Evolutionary conservation across 2,888 invertebrate genomes (phyloP), one percentile per base, ranked within the genome.

Genomic region (Scelioninae gen. 1): DNA sequence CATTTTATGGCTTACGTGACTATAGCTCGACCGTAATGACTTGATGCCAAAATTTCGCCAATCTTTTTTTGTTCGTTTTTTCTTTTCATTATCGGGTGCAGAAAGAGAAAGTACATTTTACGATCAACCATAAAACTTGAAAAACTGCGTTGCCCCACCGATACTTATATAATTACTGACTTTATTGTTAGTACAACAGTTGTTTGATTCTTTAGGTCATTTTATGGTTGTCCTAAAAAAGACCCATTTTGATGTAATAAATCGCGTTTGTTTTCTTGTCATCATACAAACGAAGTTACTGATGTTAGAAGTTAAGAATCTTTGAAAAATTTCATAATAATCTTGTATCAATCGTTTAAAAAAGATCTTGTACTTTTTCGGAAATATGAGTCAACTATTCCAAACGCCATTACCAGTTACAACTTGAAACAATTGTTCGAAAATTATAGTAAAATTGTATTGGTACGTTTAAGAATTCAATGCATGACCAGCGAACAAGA

Each of bases 1-100:
- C 10, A 32, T 58, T 75, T 75, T 66, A 75, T 51, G 51, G 40
- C 15, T 49, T 75, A 75, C 63, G 74, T 75, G 56, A 75, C 74
- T 40, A 47, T 40, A 66, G 40, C 40, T 34, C 31, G 55, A 45
- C 43, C 29, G 49, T 34, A 62, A 75, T 75, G 45, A 65, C 34
- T 32, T 23, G 47, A 38, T 32, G 56, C 49, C 58, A 38, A 75
- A 75, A 49, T 40, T 56, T 49, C 7, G 38, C 0, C 29, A 2
- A 10, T 51, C 16, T 66, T 58, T 58, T 55, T 32, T 23, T 43
- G 0, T 15, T 40, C 40, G 47, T 47, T 51, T 34, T 65, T 65
- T 7, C 9, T 49, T 31, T 23, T 10, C 7, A 15, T 63, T 51
- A 65, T 65, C 65, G 40, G 23, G 5, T 4, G 8, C 9, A 23